A percentile compares a stretch with the other conserved stretches of the same genome.
These are phyloP conservation scores for Drosophila melanogaster DNA, from an alignment of 1,140 invertebrate species.

Conservation along the genomic window DNA sequence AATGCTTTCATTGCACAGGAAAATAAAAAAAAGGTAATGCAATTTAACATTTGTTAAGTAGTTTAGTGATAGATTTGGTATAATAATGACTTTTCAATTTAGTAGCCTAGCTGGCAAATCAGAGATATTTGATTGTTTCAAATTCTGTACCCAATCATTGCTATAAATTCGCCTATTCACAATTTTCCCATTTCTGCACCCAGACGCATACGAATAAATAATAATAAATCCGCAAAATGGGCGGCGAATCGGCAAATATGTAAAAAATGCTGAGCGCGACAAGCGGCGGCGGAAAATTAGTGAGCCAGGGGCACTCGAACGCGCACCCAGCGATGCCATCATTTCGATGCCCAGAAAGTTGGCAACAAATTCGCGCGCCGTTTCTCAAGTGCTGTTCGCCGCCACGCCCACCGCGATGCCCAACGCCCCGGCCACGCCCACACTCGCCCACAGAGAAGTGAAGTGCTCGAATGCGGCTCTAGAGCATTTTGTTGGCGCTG, in stretches of 20 bases:
- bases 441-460: background rate
- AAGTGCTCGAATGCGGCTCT: constrained; percentile 38
- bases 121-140: background rate
- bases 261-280: constrained; percentile 28
- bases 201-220: constrained; percentile 14
- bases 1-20: no score
- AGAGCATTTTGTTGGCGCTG: constrained; percentile 35
- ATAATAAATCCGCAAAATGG: constrained; percentile 28
- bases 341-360: constrained; percentile 42
- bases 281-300: constrained; percentile 35
- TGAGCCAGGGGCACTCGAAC: constrained; percentile 32
- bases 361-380: constrained; percentile 47
- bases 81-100: background rate
- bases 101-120: background rate
- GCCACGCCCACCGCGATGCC: background rate
- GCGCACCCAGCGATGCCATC: constrained; percentile 6
- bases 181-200: constrained; percentile 10
- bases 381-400: constrained; percentile 36
- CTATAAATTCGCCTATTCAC: background rate
- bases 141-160: background rate
- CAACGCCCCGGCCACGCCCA: background rate
- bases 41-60: no score
- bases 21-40: no score
- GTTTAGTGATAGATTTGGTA: no score
- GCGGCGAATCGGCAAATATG: constrained; percentile 17